Conservation (phyloP, 2,113 vertebrate genomes). For the Gallinago jamesoni region DNA sequence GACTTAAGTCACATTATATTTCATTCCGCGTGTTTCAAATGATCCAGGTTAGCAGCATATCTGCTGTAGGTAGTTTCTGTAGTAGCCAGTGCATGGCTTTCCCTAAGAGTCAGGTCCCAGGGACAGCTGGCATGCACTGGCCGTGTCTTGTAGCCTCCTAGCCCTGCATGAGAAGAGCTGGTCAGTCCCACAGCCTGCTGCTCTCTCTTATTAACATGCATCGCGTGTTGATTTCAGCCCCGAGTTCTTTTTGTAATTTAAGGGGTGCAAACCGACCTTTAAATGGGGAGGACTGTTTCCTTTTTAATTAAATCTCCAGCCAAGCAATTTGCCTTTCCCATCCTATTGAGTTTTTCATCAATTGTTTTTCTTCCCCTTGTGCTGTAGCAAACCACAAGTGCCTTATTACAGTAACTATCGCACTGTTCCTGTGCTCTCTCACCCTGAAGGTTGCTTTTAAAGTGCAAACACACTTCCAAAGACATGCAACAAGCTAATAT, state of each 20-base stretch:
- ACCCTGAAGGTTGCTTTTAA: slow-evolving; percentile 59
- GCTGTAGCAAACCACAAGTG: slow-evolving; percentile 59
- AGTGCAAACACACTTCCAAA: slow-evolving; percentile 11
- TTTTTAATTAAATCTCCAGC: slow-evolving; percentile 77
- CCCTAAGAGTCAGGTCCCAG: background rate
- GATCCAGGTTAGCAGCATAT: background rate
- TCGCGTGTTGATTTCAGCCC: background rate
- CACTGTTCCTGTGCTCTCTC: background rate
- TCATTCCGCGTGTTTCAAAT: background rate
- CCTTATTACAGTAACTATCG: slow-evolving; percentile 64
- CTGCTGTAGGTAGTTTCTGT: background rate
- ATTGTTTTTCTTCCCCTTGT: slow-evolving; percentile 58
- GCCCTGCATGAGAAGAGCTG: background rate
- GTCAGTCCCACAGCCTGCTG: background rate
- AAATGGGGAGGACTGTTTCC: slow-evolving; percentile 61
- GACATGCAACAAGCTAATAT: slow-evolving; percentile 17
- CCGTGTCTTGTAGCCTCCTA: background rate
- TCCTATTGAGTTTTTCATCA: slow-evolving; percentile 74
- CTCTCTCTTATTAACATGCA: slow-evolving; percentile 46
- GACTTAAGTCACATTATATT: background rate
- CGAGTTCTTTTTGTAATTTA: slow-evolving; percentile 47
- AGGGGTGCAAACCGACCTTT: slow-evolving; percentile 66
- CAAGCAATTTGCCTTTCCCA: slow-evolving; percentile 73
- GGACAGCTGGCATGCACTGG: background rate
- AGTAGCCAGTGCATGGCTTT: background rate